Base-by-base conservation (phyloP, 2,113 vertebrate genomes). In the Pelusios castaneus region DNA sequence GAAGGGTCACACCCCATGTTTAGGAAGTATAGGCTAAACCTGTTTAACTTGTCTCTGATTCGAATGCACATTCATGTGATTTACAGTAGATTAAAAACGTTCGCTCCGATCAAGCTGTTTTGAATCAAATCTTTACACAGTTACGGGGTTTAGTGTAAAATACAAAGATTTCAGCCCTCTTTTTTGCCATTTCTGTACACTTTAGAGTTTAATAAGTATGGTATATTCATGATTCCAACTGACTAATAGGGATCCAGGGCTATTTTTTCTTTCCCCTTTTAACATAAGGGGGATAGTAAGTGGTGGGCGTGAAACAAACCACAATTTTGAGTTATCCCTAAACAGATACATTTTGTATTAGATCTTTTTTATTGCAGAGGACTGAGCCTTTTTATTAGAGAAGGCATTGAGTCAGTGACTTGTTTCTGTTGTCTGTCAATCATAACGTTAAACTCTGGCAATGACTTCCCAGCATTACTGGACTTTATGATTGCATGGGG, bases 1-100 rank as follows among this genome's bases (percentile, higher is more conserved):
- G 31, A 24, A 97, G 70, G 63, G 84, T 92, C 80, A 87, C 87
- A 76, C 90, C 76, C 89, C 91, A 88, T 82, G 82, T 94, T 90
- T 83, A 94, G 95, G 94, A 93, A 95, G 89, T 94, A 77, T 82
- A 94, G 80, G 41, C 22, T 89, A 51, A 96, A 97, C 96, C 97
- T 94, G 94, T 95, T 96, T 82, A 88, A 84, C 90, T 85, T 81
- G 73, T 95, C 85, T 84, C 89, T 83, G 78, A 82, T 84, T 47
- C 52, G 82, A 83, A 0, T 14, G 78, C 75, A 84, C 78, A 76
- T 85, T 38, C 84, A 25, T 85, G 81, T 3, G 0, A 24, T 89
- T 92, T 92, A 90, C 84, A 95, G 91, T 83, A 83, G 54, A 91
- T 91, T 83, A 21, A 89, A 93, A 91, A 92, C 45, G 49, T n/a